phyloP scores from a whole-genome alignment of 2,888 invertebrate genomes.

The Conistra vaccinii region DNA sequence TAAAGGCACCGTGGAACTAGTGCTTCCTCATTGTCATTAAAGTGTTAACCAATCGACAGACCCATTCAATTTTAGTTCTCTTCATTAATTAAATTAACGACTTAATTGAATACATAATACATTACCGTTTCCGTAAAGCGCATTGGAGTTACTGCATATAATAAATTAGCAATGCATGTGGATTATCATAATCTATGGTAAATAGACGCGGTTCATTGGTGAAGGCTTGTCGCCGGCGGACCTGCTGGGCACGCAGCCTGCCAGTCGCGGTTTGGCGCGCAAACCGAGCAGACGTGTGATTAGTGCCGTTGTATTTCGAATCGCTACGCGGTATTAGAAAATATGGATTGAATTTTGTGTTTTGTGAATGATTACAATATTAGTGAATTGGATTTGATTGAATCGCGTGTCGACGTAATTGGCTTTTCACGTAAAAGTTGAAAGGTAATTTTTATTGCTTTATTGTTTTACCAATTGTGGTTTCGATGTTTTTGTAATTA shows the following conservation, averaged over 20 bases:
- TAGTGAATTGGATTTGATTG: slow-evolving; percentile 71
- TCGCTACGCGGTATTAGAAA: slow-evolving; percentile 57
- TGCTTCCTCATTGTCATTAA: slow-evolving; percentile 72
- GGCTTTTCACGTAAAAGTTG: slow-evolving; percentile 68
- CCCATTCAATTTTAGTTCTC: slow-evolving; percentile 65
- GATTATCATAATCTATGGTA: slow-evolving; percentile 45
- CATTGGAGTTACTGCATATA: slow-evolving; percentile 27
- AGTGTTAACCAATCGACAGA: slow-evolving; percentile 70
- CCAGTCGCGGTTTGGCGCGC: slow-evolving; percentile 85
- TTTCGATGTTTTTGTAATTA: slow-evolving; percentile 18
- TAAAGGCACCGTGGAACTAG: slow-evolving; percentile 65
- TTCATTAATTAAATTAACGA: slow-evolving; percentile 17
- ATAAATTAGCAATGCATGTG: slow-evolving; percentile 53
- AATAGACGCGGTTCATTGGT: slow-evolving; percentile 55
- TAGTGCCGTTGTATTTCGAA: slow-evolving; percentile 44
- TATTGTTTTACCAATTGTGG: slow-evolving; percentile 23
- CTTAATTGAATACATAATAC: slow-evolving; percentile 20
- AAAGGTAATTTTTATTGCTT: slow-evolving; percentile 70
- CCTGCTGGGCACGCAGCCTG: slow-evolving; percentile 43
- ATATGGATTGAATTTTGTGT: slow-evolving; percentile 71
- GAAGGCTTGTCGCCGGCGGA: slow-evolving; percentile 56
- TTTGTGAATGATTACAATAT: slow-evolving; percentile 71
- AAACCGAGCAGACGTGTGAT: slow-evolving; percentile 69
- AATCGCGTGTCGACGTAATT: slow-evolving; percentile 72
- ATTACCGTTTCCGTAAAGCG: slow-evolving; percentile 46